Base-by-base conservation (phyloP, 2,797 vertebrate genomes). In the Semotilus atromaculatus region DNA sequence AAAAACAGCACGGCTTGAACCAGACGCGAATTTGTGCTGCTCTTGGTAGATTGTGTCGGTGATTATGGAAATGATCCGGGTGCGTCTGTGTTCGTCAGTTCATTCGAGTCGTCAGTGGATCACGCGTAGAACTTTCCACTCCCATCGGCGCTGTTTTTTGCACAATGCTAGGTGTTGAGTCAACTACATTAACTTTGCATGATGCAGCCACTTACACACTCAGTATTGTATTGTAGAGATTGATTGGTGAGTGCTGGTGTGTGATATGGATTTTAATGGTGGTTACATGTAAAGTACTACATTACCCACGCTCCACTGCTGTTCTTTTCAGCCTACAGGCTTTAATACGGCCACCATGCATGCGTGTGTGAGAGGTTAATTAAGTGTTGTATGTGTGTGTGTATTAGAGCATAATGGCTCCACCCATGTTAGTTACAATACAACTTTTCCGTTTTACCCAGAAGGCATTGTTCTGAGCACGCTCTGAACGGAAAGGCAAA, bases 391-490 rank as follows among this genome's bases (percentile, higher is more conserved):
- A 31, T 83, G 53, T 85, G 73, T 85, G 73, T 86, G 71, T 81
- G 81, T 86, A 51, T 81, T 80, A 36, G 40, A 68, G 29, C 70
- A 64, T 75, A 73, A 36, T 81, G 74, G 67, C 78, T 83, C 64
- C 76, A 70, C 75, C 83, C 38, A 72, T 81, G 78, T 78, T 62
- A 85, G 75, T 81, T 75, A 83, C 67, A 80, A 73, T 86, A 78
- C 66, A 40, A 85, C 77, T 77, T 83, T 74, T 79, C 73, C n/a
- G 55, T 48, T 70, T 77, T 80, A 81, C 82, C 86, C 84, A 85
- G 45, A 75, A 88, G 31, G 71, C 83, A 89, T 89, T 89, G 86
- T 90, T 88, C 85, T 80, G 81, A 66, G 53, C 81, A 78, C 45
- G 2, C 64, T 73, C 66, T 55, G 48, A 70, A 81, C 80, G 87